Evolutionary conservation across 2,888 invertebrate species (phyloP).

Genomic region (Caenorhabditis sp.): DNA sequence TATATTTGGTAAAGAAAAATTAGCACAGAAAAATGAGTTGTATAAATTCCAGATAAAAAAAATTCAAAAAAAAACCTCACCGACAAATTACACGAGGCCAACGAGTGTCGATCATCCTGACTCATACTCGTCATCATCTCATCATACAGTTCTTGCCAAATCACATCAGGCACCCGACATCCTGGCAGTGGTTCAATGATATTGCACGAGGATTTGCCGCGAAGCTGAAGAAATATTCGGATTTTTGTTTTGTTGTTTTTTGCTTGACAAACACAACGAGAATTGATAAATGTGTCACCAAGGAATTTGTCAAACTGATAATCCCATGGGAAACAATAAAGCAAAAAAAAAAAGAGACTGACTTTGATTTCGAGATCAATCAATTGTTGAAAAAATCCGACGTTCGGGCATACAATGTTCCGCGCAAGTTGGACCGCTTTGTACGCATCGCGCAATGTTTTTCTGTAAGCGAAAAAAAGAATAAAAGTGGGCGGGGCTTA

Average conservation of each 20-base stretch:
- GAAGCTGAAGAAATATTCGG: constrained; percentile 45
- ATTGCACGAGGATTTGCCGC: constrained; percentile 41
- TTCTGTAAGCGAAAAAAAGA: constrained; percentile 27
- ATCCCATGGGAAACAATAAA: neutral
- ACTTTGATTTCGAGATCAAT: constrained; percentile 60
- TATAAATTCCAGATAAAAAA: constrained; percentile 1
- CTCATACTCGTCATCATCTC: constrained; percentile 59
- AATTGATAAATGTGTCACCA: neutral
- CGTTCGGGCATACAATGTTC: constrained; percentile 62
- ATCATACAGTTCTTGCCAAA: constrained; percentile 64
- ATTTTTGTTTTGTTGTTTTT: neutral
- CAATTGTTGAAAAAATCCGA: constrained; percentile 64
- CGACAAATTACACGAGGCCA: constrained; percentile 41
- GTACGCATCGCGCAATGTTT: constrained; percentile 57
- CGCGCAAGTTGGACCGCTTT: constrained; percentile 57
- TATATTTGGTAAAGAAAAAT: too few relatives aligned
- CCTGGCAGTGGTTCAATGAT: constrained; percentile 59
- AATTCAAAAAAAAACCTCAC: constrained; percentile 9
- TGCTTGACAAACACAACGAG: neutral
- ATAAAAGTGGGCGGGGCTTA: neutral
- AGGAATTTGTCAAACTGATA: neutral
- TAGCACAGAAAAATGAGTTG: too few relatives aligned
- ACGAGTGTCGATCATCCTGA: constrained; percentile 49
- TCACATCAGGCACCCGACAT: constrained; percentile 62
- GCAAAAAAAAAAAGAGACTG: neutral